phyloP scores from a whole-genome alignment of 2,888 invertebrate species.

The Xestia xanthographa region DNA sequence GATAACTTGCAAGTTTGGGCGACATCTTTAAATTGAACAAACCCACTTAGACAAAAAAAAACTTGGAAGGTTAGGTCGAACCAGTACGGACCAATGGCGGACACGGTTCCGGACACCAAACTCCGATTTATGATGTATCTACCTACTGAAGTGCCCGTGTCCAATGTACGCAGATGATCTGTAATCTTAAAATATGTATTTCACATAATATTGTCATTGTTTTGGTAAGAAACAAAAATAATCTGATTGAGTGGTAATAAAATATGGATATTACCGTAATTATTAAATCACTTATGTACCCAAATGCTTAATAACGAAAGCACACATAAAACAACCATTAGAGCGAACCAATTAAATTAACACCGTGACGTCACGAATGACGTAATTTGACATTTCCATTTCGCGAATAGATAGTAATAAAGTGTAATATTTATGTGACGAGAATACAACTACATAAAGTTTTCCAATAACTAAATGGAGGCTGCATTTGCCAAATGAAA shows the following conservation, averaged over 20 bases:
- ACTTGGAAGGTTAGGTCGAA: neutral
- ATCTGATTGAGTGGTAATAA: neutral
- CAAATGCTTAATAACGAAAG: slow-evolving; percentile 29
- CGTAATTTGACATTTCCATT: slow-evolving; percentile 55
- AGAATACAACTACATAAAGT: slow-evolving; percentile 60
- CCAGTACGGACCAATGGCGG: neutral
- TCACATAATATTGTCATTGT: neutral
- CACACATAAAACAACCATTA: slow-evolving; percentile 55
- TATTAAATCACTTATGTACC: slow-evolving; percentile 39
- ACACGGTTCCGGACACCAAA: neutral
- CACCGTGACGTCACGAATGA: slow-evolving; percentile 49
- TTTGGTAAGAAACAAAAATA: neutral
- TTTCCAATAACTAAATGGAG: slow-evolving; percentile 74
- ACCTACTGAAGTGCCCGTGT: neutral
- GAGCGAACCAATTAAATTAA: slow-evolving; percentile 52
- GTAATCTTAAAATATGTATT: neutral
- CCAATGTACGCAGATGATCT: neutral
- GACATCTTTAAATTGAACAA: neutral
- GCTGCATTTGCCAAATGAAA: slow-evolving; percentile 73
- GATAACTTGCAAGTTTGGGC: neutral
- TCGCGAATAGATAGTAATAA: slow-evolving; percentile 60
- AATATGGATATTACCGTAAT: slow-evolving; percentile 12
- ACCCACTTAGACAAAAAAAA: neutral
- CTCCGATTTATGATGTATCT: neutral
- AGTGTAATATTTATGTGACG: slow-evolving; percentile 64